Conservation (phyloP, 2,888 invertebrate genomes). For the Oscheius sp. region DNA sequence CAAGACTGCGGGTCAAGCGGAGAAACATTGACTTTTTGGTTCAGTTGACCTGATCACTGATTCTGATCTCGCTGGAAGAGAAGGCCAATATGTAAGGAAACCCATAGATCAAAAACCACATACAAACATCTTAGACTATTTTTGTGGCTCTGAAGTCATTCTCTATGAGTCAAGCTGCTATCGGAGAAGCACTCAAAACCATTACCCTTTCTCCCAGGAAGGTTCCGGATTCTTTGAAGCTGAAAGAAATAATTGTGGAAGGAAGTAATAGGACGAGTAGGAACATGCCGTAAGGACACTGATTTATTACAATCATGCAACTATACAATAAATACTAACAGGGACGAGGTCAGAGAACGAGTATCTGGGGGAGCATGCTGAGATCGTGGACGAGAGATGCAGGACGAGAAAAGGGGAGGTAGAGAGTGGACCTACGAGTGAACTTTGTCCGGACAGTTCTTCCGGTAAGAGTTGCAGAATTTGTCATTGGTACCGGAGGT, state of each 20-base stretch:
- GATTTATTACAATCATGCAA: conserved; percentile 19
- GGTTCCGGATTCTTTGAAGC: conserved; percentile 52
- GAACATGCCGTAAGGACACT: conserved; percentile 6
- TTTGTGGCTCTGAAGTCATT: too few species aligned
- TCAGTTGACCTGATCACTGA: not conserved
- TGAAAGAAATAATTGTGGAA: conserved; percentile 36
- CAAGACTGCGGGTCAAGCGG: too few species aligned
- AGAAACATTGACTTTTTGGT: too few species aligned
- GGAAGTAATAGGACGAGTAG: conserved; percentile 7
- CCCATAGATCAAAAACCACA: not conserved
- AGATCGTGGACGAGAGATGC: conserved; percentile 5
- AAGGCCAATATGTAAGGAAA: too few species aligned
- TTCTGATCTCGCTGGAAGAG: conserved; percentile 18
- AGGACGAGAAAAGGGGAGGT: not conserved
- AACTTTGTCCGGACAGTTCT: conserved; percentile 59
- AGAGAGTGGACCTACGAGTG: conserved; percentile 25
- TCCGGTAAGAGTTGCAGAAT: conserved; percentile 59
- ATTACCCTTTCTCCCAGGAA: conserved; percentile 44
- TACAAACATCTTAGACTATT: too few species aligned
- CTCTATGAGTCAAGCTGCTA: too few species aligned
- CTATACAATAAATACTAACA: not conserved
- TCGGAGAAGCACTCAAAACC: too few species aligned
- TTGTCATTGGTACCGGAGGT: conserved; percentile 49
- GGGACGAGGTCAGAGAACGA: too few species aligned
- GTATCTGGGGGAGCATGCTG: not conserved